phyloP scores from a whole-genome alignment of 64 coral and sea anemone species.

The Dendronephthya gigantea region DNA sequence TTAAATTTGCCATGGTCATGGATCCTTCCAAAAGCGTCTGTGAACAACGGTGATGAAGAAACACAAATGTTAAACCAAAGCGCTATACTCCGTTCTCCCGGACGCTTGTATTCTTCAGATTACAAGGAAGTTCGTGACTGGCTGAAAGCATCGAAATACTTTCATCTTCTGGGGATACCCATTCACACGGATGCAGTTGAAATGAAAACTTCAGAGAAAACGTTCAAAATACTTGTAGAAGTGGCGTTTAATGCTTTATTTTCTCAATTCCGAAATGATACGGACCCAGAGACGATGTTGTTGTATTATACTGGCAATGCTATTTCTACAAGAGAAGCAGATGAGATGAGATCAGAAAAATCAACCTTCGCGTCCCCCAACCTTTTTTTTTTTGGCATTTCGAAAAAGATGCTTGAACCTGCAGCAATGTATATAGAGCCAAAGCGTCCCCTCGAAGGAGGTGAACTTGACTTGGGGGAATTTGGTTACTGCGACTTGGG shows the following conservation, averaged over 20 bases:
- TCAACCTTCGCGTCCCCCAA: constrained; percentile 18
- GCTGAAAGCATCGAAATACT: neutral
- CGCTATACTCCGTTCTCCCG: constrained; percentile 44
- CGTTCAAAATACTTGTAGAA: neutral
- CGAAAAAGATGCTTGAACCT: neutral
- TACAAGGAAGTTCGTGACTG: neutral
- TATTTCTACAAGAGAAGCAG: neutral
- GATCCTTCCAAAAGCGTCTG: too few relatives aligned
- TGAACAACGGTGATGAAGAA: too few relatives aligned
- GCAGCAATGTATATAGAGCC: constrained; percentile 6
- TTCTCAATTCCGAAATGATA: constrained; percentile 21
- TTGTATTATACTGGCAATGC: constrained; percentile 63
- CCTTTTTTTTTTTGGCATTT: neutral
- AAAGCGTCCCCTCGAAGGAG: constrained; percentile 26
- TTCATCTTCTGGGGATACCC: constrained; percentile 1
- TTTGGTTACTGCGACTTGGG: constrained; percentile 50
- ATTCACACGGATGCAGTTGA: neutral
- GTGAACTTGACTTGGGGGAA: constrained; percentile 38
- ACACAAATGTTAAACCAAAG: neutral
- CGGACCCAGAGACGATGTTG: constrained; percentile 29
- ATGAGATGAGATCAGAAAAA: too few relatives aligned
- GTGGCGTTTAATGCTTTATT: constrained; percentile 13
- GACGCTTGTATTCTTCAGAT: constrained; percentile 3
- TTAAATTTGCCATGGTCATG: too few relatives aligned
- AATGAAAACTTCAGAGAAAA: neutral